Evolutionary conservation across 2,797 vertebrate species (phyloP).

Genomic region (Moxostoma hubbsi): DNA sequence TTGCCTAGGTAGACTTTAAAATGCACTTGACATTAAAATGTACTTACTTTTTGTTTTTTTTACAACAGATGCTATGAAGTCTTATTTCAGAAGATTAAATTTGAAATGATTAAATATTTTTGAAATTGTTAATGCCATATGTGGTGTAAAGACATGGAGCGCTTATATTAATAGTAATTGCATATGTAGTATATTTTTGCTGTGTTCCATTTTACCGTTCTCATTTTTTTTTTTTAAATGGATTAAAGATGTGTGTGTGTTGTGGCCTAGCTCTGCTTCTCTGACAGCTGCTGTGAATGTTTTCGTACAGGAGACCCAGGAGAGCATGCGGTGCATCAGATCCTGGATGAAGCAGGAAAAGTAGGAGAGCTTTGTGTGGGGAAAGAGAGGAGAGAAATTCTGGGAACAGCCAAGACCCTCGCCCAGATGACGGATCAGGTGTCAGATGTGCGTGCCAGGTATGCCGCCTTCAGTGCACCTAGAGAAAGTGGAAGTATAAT

Average conservation of each 20-base stretch:
- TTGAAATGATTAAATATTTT: no score
- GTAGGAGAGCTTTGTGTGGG: constrained; percentile 96
- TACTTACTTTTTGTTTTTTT: no score
- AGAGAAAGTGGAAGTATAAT: neutral
- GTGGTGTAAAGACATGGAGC: no score
- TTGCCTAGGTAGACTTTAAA: no score
- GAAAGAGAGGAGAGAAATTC: constrained; percentile 92
- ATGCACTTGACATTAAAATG: no score
- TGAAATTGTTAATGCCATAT: no score
- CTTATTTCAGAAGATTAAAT: no score
- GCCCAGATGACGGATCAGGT: constrained; percentile 96
- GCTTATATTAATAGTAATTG: no score
- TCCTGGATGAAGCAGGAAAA: constrained; percentile 95
- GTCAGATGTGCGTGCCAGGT: constrained; percentile 91
- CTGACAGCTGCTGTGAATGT: neutral
- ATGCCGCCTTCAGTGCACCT: constrained; percentile 33
- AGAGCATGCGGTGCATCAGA: constrained; percentile 92
- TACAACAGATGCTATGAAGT: no score
- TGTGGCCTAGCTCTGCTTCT: constrained; percentile 1
- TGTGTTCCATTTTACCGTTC: neutral
- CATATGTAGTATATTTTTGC: neutral
- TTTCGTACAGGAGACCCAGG: constrained; percentile 84
- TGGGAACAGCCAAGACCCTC: constrained; percentile 89
- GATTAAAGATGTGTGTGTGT: neutral
- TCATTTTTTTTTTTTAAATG: neutral